These are phyloP conservation scores for Elanoides forficatus DNA, from an alignment of 2,113 vertebrate species.

Conservation along the genomic window DNA sequence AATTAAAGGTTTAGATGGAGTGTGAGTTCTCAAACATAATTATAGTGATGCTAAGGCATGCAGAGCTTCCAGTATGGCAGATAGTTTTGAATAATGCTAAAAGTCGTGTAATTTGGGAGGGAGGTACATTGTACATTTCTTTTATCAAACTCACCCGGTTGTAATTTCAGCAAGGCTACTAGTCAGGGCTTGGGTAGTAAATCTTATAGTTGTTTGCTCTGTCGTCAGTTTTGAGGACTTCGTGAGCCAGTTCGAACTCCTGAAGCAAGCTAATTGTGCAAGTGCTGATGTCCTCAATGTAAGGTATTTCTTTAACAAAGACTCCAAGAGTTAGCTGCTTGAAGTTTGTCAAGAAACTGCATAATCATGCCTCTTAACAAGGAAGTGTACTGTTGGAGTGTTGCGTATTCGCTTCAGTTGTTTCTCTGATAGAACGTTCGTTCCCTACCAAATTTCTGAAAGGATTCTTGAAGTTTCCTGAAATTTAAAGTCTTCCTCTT, in stretches of 20 bases:
- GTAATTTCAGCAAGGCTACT: not conserved
- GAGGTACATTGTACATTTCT: not conserved
- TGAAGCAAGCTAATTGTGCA: not conserved
- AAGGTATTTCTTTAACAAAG: not conserved
- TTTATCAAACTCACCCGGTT: not conserved
- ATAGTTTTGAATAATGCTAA: not conserved
- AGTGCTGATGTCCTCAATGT: not conserved
- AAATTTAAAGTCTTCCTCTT: not conserved
- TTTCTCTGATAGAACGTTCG: fast-evolving
- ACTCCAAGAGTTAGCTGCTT: not conserved
- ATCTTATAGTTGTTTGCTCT: not conserved
- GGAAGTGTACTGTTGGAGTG: not conserved
- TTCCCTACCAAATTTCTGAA: not conserved
- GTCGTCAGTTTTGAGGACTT: not conserved
- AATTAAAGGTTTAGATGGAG: constrained; percentile 5
- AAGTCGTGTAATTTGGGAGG: not conserved
- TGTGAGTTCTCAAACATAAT: not conserved
- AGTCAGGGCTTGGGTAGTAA: not conserved
- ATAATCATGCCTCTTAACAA: not conserved
- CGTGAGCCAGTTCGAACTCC: not conserved
- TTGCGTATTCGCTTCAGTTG: not conserved
- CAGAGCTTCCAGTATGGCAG: not conserved
- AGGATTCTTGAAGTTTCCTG: not conserved
- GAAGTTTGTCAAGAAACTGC: not conserved
- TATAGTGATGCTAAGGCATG: not conserved